phyloP scores from a whole-genome alignment of 2,113 vertebrate genomes.

The Hylia prasina region DNA sequence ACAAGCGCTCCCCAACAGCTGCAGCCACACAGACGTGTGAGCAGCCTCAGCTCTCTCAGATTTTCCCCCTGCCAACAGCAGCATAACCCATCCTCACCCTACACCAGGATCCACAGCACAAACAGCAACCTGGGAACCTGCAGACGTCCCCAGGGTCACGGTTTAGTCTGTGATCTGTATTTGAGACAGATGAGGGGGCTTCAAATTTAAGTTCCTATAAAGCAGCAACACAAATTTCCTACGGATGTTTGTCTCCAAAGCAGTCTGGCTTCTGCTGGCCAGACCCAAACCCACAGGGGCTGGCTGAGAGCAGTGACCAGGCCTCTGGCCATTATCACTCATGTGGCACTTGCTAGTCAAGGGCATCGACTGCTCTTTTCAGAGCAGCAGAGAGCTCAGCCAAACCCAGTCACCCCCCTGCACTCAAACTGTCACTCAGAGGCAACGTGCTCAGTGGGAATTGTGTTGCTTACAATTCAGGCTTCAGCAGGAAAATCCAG shows the following conservation, averaged over 20 bases:
- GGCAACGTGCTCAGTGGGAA: background rate
- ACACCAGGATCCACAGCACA: background rate
- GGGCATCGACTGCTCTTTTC: slow-evolving; percentile 42
- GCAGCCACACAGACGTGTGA: background rate
- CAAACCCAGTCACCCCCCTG: background rate
- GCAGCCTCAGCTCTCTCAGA: background rate
- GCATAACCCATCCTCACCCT: background rate
- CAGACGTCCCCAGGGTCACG: background rate
- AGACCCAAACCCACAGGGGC: background rate
- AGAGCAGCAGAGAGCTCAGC: background rate
- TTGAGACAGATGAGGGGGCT: background rate
- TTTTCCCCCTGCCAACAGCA: background rate
- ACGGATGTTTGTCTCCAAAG: background rate
- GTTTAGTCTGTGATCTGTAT: background rate
- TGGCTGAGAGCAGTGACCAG: background rate
- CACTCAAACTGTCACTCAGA: background rate
- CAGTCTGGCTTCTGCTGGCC: background rate
- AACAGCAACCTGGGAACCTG: background rate
- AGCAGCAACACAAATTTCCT: background rate
- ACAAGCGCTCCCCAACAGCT: background rate
- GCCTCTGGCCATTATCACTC: background rate
- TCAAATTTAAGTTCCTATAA: background rate
- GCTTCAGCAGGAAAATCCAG: background rate
- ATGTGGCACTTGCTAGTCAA: background rate
- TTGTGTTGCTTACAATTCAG: background rate